Evolutionary conservation across 2,113 vertebrate genomes (phyloP).

Genomic region (Paracanthobrama guichenoti): DNA sequence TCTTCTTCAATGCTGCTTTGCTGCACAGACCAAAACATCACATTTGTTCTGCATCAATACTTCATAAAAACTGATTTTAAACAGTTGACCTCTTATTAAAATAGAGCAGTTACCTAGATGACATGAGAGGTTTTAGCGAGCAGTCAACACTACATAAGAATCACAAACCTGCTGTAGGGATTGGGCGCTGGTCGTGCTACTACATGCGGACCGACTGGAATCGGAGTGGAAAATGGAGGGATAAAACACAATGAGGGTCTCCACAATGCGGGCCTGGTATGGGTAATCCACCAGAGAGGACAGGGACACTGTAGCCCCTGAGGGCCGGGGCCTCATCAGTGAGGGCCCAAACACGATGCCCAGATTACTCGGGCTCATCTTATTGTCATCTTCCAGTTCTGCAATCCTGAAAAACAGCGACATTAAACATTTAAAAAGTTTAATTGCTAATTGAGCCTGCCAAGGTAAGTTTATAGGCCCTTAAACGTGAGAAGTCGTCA

Average conservation of each 20-base stretch:
- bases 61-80: background rate
- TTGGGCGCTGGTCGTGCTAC: slow-evolving; percentile 42
- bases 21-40: slow-evolving; percentile 56
- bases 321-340: slow-evolving; percentile 91
- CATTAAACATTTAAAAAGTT: background rate
- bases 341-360: slow-evolving; percentile 96
- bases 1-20: slow-evolving; percentile 51
- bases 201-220: slow-evolving; percentile 51
- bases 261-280: slow-evolving; percentile 91
- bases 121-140: background rate
- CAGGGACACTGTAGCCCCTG: slow-evolving; percentile 89
- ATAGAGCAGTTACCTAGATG: background rate
- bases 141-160: background rate
- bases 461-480: background rate
- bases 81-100: background rate
- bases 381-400: slow-evolving; percentile 91
- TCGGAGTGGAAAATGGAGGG: slow-evolving; percentile 76
- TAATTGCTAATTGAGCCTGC: too few species aligned
- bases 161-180: slow-evolving; percentile 61
- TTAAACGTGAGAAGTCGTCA: too few species aligned
- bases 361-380: slow-evolving; percentile 93
- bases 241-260: slow-evolving; percentile 90
- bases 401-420: slow-evolving; percentile 79
- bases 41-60: background rate
- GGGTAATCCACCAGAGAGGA: slow-evolving; percentile 97